Base-by-base conservation (phyloP, 2,888 invertebrate species). In the Noctua fimbriata region DNA sequence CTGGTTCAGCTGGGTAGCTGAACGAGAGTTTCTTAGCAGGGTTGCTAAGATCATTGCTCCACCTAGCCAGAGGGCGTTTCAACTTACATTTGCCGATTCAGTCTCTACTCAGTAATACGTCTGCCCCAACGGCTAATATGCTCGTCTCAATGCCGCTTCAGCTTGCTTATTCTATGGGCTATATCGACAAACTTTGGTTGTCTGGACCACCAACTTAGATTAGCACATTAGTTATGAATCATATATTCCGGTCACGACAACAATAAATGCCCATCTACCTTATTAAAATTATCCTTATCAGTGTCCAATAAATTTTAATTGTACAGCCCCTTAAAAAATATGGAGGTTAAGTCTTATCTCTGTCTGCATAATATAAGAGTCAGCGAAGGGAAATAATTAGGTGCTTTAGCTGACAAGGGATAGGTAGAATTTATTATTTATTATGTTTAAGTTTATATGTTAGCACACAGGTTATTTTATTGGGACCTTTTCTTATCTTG, bases 351-450 rank as follows among this genome's bases (percentile, higher is more conserved):
- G 55, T 58, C 81, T 84, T 84, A 84, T 84, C 84, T 75, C 44
- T 2, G 24, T 75, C 41, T 67, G 65, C 84, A 77, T 80, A 76
- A 85, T 69, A 79, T 87, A 80, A 87, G 69, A 85, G 87, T 76
- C 85, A 79, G 67, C 87, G 47, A 47, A 79, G 76, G 21, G 65
- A 84, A 80, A 84, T 85, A 85, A 85, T 87, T 87, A 84, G 84
- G 87, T 84, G 36, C 81, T 87, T 87, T 67, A 75, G 60, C 60
- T 7, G 69, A 63, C 60, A 66, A 28, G 70, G 74, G 72, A 63
- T 82, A 58, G n/a, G 73, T 24, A 28, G 5, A 69, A 85, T 84
- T 73, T 84, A 69, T 79, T 76, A 85, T 84, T 79, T 85, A 85
- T 85, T 66, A 73, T 73, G 52, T 75, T 82, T 36, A 78, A 85